These are phyloP conservation scores for Paracyprichromis sp. DNA, from an alignment of 2,113 vertebrate species.

Conservation along the genomic window DNA sequence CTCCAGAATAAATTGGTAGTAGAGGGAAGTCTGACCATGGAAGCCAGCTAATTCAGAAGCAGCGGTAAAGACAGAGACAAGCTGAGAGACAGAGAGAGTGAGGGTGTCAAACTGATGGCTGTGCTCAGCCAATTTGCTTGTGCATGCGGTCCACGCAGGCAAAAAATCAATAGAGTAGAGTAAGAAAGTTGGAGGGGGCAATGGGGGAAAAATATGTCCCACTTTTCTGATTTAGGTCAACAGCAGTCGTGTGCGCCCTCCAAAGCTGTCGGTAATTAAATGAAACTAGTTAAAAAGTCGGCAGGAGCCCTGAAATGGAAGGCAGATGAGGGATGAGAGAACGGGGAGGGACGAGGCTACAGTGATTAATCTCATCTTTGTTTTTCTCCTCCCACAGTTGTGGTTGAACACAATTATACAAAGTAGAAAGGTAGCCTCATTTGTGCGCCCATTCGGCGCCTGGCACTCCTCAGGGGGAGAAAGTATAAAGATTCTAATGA, in stretches of 20 bases:
- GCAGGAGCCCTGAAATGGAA: slow-evolving; percentile 30
- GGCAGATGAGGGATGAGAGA: background rate
- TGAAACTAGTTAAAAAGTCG: slow-evolving; percentile 51
- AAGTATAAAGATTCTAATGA: slow-evolving; percentile 57
- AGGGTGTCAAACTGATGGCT: slow-evolving; percentile 8
- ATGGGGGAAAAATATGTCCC: slow-evolving; percentile 21
- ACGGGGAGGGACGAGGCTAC: background rate
- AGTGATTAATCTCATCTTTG: slow-evolving; percentile 56
- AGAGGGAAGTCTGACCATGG: background rate
- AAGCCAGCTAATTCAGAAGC: slow-evolving; percentile 1
- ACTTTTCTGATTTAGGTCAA: slow-evolving; percentile 73
- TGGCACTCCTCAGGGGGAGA: slow-evolving; percentile 24
- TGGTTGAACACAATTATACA: slow-evolving; percentile 11
- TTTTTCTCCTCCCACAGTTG: slow-evolving; percentile 52
- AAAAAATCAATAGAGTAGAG: slow-evolving; percentile 59
- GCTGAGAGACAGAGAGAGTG: background rate
- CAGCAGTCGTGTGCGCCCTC: slow-evolving; percentile 40
- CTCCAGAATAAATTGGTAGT: slow-evolving; percentile 25
- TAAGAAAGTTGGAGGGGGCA: slow-evolving; percentile 37
- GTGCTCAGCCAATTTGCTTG: slow-evolving; percentile 46
- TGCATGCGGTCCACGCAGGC: slow-evolving; percentile 21
- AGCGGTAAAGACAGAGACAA: background rate
- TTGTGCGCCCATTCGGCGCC: slow-evolving; percentile 31
- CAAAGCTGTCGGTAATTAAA: slow-evolving; percentile 65
- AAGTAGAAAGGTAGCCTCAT: slow-evolving; percentile 59